These are phyloP conservation scores for Anolis carolinensis DNA, from an alignment of 2,113 vertebrate species.

Conservation along the genomic window DNA sequence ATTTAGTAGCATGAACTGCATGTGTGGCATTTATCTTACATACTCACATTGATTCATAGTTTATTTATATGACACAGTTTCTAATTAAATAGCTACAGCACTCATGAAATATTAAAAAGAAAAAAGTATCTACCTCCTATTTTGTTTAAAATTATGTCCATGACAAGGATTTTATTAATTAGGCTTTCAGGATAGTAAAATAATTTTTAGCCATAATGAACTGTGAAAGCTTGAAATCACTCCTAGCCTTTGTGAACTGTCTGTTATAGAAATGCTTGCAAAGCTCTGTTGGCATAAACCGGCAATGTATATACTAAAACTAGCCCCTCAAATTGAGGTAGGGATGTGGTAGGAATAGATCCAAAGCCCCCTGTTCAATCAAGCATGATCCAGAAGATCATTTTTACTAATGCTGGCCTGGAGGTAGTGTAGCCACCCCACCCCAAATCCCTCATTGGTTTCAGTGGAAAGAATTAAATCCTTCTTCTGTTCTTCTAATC, in stretches of 20 bases:
- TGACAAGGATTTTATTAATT: constrained; percentile 51
- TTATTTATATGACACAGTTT: constrained; percentile 61
- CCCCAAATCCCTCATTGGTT: no score
- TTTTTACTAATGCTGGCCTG: no score
- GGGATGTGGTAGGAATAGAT: no score
- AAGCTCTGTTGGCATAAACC: background rate
- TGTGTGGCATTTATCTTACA: constrained; percentile 33
- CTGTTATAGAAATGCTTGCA: background rate
- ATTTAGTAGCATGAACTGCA: constrained; percentile 25
- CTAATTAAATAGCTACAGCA: constrained; percentile 51
- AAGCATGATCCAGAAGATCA: no score
- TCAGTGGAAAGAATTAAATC: no score
- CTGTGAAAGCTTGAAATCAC: background rate
- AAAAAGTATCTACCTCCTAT: constrained; percentile 14
- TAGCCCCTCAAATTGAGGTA: no score
- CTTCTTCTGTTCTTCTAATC: no score
- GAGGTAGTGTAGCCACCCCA: no score
- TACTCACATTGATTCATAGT: constrained; percentile 31
- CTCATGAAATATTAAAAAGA: constrained; percentile 43
- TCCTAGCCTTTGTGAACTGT: constrained; percentile 12
- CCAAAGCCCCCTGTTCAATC: no score
- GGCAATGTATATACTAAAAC: no score
- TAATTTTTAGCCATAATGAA: constrained; percentile 46
- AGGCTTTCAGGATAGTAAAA: constrained; percentile 38
- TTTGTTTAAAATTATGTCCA: constrained; percentile 58